These are phyloP conservation scores for Scalopus aquaticus DNA, from an alignment of 2,113 vertebrate species.

Conservation along the genomic window DNA sequence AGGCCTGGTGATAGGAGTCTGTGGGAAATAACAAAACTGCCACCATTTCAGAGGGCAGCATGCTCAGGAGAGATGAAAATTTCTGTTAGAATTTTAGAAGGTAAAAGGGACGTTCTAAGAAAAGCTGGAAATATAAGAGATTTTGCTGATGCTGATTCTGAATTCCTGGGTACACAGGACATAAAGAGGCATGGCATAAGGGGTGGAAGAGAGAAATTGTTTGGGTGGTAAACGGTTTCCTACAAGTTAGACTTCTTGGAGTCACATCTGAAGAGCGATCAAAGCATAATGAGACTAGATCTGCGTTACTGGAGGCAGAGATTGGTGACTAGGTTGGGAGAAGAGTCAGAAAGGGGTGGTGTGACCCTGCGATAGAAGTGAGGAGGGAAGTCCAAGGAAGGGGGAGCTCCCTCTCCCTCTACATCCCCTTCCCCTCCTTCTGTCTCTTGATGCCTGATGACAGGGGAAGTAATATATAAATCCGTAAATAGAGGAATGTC, in stretches of 20 bases:
- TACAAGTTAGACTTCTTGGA: neutral
- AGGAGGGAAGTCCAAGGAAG: neutral
- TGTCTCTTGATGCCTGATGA: neutral
- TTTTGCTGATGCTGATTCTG: neutral
- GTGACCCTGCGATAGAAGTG: neutral
- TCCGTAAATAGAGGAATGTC: neutral
- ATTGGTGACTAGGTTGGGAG: neutral
- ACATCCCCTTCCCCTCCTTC: too few species aligned
- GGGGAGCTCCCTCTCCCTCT: neutral
- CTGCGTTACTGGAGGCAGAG: neutral
- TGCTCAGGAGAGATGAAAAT: neutral
- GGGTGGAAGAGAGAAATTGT: neutral
- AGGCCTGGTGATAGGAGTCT: neutral
- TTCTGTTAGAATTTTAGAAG: too few species aligned
- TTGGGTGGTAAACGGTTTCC: neutral
- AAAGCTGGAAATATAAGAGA: neutral
- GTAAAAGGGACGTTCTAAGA: neutral
- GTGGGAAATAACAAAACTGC: neutral
- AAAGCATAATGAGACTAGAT: neutral
- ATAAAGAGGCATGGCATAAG: neutral
- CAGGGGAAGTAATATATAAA: conserved; percentile 7
- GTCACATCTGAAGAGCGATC: neutral
- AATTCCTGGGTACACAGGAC: neutral
- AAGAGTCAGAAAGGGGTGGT: neutral
- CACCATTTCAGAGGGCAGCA: neutral